A percentile compares a stretch with the other conserved stretches of the same genome.
phyloP scores from a whole-genome alignment of 2,888 invertebrate genomes.

The Erebia epiphron region DNA sequence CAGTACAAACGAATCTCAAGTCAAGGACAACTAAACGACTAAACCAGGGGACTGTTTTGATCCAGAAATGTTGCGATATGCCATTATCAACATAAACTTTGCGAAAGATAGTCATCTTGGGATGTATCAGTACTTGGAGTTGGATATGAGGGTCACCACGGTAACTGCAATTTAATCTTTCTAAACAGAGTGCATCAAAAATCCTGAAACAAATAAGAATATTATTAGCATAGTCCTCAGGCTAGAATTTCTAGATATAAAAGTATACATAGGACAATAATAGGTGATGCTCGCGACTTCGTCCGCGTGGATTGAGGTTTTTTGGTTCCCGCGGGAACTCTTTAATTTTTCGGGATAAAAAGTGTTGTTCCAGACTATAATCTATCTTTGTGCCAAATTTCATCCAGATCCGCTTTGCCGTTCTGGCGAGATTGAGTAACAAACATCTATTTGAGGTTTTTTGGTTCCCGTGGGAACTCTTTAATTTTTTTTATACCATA shows the following conservation, averaged over 20 bases:
- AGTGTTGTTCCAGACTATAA: too few relatives aligned
- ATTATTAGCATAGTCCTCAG: neutral
- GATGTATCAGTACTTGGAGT: slow-evolving; percentile 71
- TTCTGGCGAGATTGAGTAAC: too few relatives aligned
- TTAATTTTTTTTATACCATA: too few relatives aligned
- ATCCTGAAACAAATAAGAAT: slow-evolving; percentile 64
- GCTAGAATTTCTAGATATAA: neutral
- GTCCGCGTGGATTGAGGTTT: too few relatives aligned
- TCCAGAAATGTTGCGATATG: slow-evolving; percentile 72
- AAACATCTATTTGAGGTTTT: too few relatives aligned
- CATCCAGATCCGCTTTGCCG: too few relatives aligned
- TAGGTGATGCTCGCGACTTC: too few relatives aligned
- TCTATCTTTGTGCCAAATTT: too few relatives aligned
- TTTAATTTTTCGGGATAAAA: too few relatives aligned
- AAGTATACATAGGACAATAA: too few relatives aligned
- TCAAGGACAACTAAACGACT: slow-evolving; percentile 69
- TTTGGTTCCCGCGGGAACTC: too few relatives aligned
- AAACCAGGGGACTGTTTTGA: slow-evolving; percentile 63
- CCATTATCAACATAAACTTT: slow-evolving; percentile 75
- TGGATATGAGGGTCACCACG: slow-evolving; percentile 73
- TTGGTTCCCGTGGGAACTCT: too few relatives aligned
- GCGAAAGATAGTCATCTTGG: slow-evolving; percentile 72
- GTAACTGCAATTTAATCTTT: slow-evolving; percentile 70
- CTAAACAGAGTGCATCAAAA: slow-evolving; percentile 79
- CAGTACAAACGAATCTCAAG: slow-evolving; percentile 78